Evolutionary conservation across 1,140 invertebrate genomes (phyloP).

Genomic region (Drosophila pseudoananassae): DNA sequence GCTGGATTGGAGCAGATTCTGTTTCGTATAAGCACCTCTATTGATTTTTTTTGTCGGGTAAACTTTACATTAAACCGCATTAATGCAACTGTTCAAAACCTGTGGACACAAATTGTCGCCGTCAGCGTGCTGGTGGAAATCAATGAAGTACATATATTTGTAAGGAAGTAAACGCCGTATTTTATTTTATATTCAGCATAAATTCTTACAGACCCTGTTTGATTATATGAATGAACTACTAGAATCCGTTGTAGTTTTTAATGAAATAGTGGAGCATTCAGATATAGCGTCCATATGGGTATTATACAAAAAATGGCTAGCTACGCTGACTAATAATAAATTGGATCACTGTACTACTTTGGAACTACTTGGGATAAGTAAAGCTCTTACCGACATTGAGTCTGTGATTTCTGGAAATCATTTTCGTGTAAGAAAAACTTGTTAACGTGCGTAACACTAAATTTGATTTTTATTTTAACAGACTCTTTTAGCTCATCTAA

Average conservation of each 20-base stretch:
- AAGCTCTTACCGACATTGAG: constrained; percentile 66
- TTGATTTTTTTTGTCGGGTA: constrained; percentile 77
- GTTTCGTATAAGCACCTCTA: constrained; percentile 61
- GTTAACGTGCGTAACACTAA: not conserved
- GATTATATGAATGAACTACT: constrained; percentile 56
- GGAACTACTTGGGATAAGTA: constrained; percentile 60
- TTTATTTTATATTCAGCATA: not conserved
- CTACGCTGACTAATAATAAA: constrained; percentile 43
- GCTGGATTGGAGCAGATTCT: constrained; percentile 37
- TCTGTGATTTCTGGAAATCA: constrained; percentile 87
- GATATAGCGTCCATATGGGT: constrained; percentile 58
- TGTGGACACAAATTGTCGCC: constrained; percentile 66
- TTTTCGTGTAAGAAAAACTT: constrained; percentile 85
- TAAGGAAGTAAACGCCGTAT: constrained; percentile 23
- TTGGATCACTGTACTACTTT: constrained; percentile 21
- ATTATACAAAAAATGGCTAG: constrained; percentile 71
- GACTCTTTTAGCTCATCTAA: constrained; percentile 87
- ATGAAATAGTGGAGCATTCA: constrained; percentile 59
- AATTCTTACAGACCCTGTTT: constrained; percentile 51
- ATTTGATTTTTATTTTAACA: constrained; percentile 8
- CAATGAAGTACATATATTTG: constrained; percentile 54
- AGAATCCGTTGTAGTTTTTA: constrained; percentile 64
- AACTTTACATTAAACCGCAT: constrained; percentile 68
- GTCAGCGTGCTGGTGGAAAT: constrained; percentile 30
- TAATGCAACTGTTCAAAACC: constrained; percentile 60